Percentiles rank a stretch among this genome's conserved stretches.
Conservation (phyloP, 2,797 vertebrate genomes). For the Psittacula echo region DNA sequence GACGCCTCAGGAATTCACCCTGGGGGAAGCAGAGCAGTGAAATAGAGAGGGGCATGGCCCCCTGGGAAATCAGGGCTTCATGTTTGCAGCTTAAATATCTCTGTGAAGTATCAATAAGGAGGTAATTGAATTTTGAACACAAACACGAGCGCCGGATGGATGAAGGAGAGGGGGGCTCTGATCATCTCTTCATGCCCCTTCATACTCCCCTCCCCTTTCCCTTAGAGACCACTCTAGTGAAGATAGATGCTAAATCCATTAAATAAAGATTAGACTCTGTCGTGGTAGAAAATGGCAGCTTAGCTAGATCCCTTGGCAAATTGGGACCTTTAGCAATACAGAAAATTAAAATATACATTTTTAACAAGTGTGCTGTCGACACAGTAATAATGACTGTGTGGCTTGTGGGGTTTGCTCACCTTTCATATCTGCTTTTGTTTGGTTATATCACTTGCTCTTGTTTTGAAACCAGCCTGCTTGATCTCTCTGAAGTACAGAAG, state of each 20-base stretch:
- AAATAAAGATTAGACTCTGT: constrained; percentile 98
- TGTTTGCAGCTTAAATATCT: constrained; percentile 99
- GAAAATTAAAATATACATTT: constrained; percentile 89
- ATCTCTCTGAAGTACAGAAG: constrained; percentile 68
- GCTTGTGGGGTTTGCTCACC: constrained; percentile 73
- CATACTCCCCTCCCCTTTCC: constrained; percentile 79
- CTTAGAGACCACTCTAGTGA: constrained; percentile 89
- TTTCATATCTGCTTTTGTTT: constrained; percentile 77
- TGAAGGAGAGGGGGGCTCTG: constrained; percentile 85
- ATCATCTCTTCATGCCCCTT: constrained; percentile 85
- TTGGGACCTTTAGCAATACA: constrained; percentile 80
- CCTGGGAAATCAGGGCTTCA: constrained; percentile 99
- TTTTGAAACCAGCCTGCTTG: constrained; percentile 67
- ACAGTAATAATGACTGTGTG: constrained; percentile 67
- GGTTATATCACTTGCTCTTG: constrained; percentile 72
- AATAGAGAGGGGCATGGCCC: constrained; percentile 99
- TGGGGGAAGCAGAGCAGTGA: constrained; percentile 89
- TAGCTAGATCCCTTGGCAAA: constrained; percentile 82
- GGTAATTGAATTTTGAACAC: constrained; percentile 99
- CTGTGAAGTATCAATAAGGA: constrained; percentile 99
- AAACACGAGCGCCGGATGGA: constrained; percentile 98
- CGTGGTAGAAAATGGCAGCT: constrained; percentile 83
- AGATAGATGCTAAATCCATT: constrained; percentile 99
- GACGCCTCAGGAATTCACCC: constrained; percentile 98
- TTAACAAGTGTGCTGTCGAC: constrained; percentile 81